These are phyloP conservation scores for Chaenogobius annularis DNA, from an alignment of 2,113 vertebrate species.

Conservation along the genomic window DNA sequence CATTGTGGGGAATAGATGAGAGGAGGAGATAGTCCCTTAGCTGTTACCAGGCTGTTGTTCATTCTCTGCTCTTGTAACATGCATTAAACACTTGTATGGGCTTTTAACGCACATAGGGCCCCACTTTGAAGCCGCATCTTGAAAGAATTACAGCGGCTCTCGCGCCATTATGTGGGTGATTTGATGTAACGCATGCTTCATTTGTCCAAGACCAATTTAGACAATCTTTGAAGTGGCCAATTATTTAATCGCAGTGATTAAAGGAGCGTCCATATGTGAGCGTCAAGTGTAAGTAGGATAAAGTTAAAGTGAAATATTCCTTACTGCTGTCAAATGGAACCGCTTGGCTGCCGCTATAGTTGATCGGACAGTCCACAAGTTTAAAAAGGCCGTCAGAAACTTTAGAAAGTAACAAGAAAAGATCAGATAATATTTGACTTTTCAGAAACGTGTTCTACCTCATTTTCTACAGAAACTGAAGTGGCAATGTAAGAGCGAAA, in stretches of 20 bases:
- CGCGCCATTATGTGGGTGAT: slow-evolving; percentile 29
- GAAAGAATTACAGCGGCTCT: slow-evolving; percentile 45
- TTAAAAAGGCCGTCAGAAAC: slow-evolving; percentile 39
- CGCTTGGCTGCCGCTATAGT: background rate
- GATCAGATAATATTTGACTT: background rate
- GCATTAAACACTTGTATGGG: slow-evolving; percentile 7
- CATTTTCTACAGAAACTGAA: background rate
- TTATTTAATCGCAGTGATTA: slow-evolving; percentile 19
- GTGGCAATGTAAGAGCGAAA: background rate
- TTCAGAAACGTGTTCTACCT: background rate
- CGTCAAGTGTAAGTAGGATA: background rate
- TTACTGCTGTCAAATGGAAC: background rate
- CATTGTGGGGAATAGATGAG: slow-evolving; percentile 85
- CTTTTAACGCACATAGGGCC: slow-evolving; percentile 43
- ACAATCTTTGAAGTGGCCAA: slow-evolving; percentile 16
- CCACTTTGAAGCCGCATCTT: slow-evolving; percentile 51
- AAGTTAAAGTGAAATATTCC: background rate
- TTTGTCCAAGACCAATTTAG: slow-evolving; percentile 14
- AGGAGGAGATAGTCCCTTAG: slow-evolving; percentile 77
- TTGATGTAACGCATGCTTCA: slow-evolving; percentile 36
- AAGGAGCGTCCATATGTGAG: background rate
- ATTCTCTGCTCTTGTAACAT: slow-evolving; percentile 42
- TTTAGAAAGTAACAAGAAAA: background rate
- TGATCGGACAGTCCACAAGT: slow-evolving; percentile 11
- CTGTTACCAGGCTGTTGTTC: slow-evolving; percentile 46